Evolutionary conservation across 2,113 vertebrate genomes (phyloP).

Genomic region (Trematocara marginatum): DNA sequence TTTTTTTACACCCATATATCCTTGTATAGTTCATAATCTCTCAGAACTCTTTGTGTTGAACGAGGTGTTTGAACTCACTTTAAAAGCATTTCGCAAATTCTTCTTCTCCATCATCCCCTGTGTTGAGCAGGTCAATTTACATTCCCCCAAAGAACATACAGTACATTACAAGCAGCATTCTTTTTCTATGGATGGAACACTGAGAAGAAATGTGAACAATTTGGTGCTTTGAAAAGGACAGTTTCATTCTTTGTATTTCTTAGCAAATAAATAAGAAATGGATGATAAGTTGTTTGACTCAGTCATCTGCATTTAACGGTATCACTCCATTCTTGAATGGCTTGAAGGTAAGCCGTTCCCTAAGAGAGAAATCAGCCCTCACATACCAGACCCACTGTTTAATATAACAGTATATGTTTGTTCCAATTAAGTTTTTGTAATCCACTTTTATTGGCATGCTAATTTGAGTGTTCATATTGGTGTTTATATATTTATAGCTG

Average conservation of each 20-base stretch:
- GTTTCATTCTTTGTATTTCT: constrained; percentile 74
- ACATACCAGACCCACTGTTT: neutral
- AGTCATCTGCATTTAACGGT: neutral
- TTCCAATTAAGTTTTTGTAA: neutral
- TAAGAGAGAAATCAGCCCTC: neutral
- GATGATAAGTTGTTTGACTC: constrained; percentile 21
- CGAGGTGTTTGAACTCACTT: constrained; percentile 7
- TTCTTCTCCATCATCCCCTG: constrained; percentile 10
- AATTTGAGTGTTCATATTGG: neutral
- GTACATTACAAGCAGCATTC: neutral
- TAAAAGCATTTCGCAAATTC: constrained; percentile 23
- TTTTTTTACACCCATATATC: constrained; percentile 5
- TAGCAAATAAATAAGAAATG: constrained; percentile 68
- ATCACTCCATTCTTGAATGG: neutral
- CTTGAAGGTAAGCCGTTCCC: neutral
- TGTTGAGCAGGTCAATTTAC: constrained; percentile 1
- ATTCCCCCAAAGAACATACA: constrained; percentile 8
- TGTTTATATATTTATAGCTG: neutral
- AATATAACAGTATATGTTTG: neutral
- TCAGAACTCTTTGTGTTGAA: constrained; percentile 2
- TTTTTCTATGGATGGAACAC: constrained; percentile 22
- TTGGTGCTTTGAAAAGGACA: constrained; percentile 53
- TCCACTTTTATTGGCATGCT: neutral
- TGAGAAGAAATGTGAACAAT: neutral
- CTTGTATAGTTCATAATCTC: constrained; percentile 55